A percentile compares a stretch with the other conserved stretches of the same genome.
These are phyloP conservation scores for Zaprionus gabonicus DNA, from an alignment of 1,140 invertebrate genomes.

Conservation along the genomic window DNA sequence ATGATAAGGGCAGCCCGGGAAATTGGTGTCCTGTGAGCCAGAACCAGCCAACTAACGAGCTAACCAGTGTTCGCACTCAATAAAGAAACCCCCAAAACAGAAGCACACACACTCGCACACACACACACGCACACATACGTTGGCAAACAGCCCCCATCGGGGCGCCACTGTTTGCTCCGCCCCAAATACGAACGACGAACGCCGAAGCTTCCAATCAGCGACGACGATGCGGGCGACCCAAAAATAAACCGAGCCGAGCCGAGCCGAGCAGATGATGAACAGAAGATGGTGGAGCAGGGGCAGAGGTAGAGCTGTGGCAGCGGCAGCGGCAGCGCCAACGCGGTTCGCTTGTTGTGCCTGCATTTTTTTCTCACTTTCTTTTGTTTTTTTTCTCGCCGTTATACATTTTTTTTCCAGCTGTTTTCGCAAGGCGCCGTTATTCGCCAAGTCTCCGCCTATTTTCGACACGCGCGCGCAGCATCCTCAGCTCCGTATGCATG, in stretches of 20 bases:
- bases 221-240: constrained; percentile 36
- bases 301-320: constrained; percentile 14
- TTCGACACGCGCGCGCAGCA: constrained; percentile 78
- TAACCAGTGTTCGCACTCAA: constrained; percentile 28
- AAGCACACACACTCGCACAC: constrained; percentile 7
- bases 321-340: constrained; percentile 23
- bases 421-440: constrained; percentile 47
- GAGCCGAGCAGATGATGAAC: constrained; percentile 20
- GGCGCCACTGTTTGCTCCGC: constrained; percentile 77
- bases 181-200: constrained; percentile 62
- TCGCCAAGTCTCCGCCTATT: constrained; percentile 79
- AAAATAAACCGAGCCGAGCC: constrained; percentile 43
- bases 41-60: not conserved
- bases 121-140: too few species aligned
- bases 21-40: constrained; percentile 58
- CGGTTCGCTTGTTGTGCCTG: constrained; percentile 27
- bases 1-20: constrained; percentile 86
- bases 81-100: constrained; percentile 13
- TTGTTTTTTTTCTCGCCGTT: constrained; percentile 35
- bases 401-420: constrained; percentile 34
- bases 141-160: constrained; percentile 38
- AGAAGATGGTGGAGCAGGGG: constrained; percentile 10
- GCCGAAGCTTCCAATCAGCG: constrained; percentile 79
- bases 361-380: constrained; percentile 50
- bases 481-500: constrained; percentile 40